phyloP scores from a whole-genome alignment of 2,888 invertebrate species.

The Dryadula phaetusa region DNA sequence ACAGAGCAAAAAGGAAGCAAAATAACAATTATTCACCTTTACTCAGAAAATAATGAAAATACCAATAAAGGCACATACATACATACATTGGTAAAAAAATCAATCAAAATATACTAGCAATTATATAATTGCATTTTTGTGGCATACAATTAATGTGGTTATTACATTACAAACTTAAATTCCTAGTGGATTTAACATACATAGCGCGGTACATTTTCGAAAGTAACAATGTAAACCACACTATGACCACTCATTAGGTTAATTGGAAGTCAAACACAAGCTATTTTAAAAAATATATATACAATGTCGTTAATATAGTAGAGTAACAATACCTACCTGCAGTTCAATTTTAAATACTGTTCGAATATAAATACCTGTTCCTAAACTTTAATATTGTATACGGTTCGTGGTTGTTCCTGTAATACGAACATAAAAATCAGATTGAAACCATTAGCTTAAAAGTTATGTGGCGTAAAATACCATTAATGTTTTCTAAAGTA shows the following conservation, averaged over 20 bases:
- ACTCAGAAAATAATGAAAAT: neutral
- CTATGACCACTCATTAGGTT: constrained; percentile 63
- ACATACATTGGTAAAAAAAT: neutral
- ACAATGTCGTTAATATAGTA: constrained; percentile 34
- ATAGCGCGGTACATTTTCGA: constrained; percentile 33
- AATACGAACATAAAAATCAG: constrained; percentile 46
- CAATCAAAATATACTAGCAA: neutral
- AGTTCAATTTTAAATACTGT: constrained; percentile 27
- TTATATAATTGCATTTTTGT: constrained; percentile 19
- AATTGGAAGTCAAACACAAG: constrained; percentile 64
- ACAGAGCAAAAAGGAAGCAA: too few species aligned
- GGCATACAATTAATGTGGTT: constrained; percentile 29
- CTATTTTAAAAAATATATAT: constrained; percentile 40
- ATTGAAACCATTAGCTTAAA: constrained; percentile 46
- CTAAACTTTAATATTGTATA: constrained; percentile 26
- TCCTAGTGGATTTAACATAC: constrained; percentile 22
- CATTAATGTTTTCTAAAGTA: constrained; percentile 44
- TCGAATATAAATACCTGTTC: constrained; percentile 11
- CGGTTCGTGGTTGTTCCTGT: constrained; percentile 34
- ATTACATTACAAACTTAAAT: constrained; percentile 14
- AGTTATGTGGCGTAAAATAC: constrained; percentile 48
- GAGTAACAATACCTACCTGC: constrained; percentile 25
- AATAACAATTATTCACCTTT: neutral
- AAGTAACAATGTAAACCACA: constrained; percentile 62
- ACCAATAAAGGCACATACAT: neutral